Base-by-base conservation (phyloP, 1,140 invertebrate species). In the Drosophila pachea region DNA sequence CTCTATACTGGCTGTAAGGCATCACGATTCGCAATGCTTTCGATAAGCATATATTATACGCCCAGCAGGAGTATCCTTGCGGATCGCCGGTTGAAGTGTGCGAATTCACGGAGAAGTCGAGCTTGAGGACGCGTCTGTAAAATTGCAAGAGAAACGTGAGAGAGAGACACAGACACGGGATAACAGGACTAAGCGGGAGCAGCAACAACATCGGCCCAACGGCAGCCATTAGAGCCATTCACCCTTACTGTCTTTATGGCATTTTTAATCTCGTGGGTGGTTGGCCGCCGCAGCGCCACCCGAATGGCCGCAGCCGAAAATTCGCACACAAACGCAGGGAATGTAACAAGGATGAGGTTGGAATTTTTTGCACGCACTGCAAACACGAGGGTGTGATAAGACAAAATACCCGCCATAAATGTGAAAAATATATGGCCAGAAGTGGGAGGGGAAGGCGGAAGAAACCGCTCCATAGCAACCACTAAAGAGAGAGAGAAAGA, bases 191-290 rank as follows among this genome's bases (percentile, higher is more conserved):
- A 68, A 69, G 40, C 33, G 50, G 29, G 14, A 59, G 40, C 33
- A 59, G 62, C 69, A 43, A 29, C 9, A 49, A 43, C 43, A 63
- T 45, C 32, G 53, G 32, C 7, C 62, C 74, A 78, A 84, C 60
- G 82, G 74, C 82, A 77, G 77, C 82, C 81, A 86, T 86, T 86
- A 86, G 77, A 86, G 71, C 82, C 81, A 86, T 86, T 86, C 81
- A 86, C 81, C 81, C 81, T 86, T 86, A 86, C 81, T 86, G 81
- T 86, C 81, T 86, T 86, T 86, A 86, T 86, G 74, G 82, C 74
- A 86, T 86, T 86, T 86, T 86, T 86, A 86, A 86, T 86, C 81
- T 86, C 74, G 82, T 86, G 82, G 81, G 81, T 86, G 81, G 81
- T 75, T 74, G 68, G 65, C 76, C 52, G 63, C 43, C 60, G 58